Base-by-base conservation (phyloP, 2,113 vertebrate genomes). In the Cebidichthys violaceus region DNA sequence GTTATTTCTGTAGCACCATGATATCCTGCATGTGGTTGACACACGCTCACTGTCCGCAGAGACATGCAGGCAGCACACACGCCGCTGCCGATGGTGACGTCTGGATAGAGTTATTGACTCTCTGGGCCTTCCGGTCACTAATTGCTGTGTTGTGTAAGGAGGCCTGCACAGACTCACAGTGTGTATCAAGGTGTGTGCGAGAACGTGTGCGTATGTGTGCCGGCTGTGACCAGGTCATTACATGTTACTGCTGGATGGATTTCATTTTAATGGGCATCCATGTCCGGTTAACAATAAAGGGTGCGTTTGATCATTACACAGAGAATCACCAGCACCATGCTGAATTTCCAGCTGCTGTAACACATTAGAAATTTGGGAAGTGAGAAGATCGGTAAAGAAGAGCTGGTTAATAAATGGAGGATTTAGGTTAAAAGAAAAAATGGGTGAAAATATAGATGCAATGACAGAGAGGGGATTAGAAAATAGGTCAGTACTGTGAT, bases 41-140 rank as follows among this genome's bases (percentile, higher is more conserved):
- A 77, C 47, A 79, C 33, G 27, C 62, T 14, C 47, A 77, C 29
- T 17, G 52, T 52, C 35, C 52, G 7, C 57, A 71, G 70, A 55
- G 15, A 72, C 76, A 61, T 20, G 1, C 81, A 77, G 29, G 45
- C 70, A 54, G 39, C 81, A 69, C 47, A 50, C 39, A 15, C 7
- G 17, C 15, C 1, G 9, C 79, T 77, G 61, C 9, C 57, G 43
- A 24, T 52, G 22, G 59, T 79, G 73, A 75, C 18, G 57, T 88
- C 89, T 91, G 88, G 91, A 45, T 73, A 14, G 47, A 76, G 41
- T 89, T 88, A 86, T 31, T 77, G 74, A 50, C 77, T 83, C 43
- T 83, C 73, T 81, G 22, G 20, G 43, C 68, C 76, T 73, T 88
- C 54, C 52, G 47, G 84, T 88, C 87, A 86, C 47, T 85, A 79